Base-by-base conservation (phyloP, 2,113 vertebrate genomes). In the Sapajus apella region DNA sequence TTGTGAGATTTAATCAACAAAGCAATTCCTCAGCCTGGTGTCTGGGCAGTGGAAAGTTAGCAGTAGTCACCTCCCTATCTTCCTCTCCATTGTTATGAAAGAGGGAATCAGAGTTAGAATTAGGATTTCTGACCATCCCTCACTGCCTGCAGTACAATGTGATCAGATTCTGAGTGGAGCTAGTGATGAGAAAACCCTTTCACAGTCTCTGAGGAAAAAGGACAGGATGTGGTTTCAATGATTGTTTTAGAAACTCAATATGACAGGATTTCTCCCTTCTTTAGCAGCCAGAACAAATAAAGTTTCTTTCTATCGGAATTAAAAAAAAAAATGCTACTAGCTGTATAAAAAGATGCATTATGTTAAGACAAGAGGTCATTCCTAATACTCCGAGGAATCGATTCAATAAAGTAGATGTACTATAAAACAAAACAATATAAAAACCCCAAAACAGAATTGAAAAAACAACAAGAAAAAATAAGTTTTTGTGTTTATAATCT, bases 221-320 rank as follows among this genome's bases (percentile, higher is more conserved):
- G 50, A 86, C 79, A 96, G 90, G 94, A 96, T 96, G 55, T 89
- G 92, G 79, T 79, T 50, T 91, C 90, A 58, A 6, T 55, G 87
- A 95, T 85, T 81, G 20, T 90, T 95, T 97, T 90, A 70, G 30
- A 95, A 97, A 95, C 45, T 12, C 21, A 79, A 43, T 88, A 68
- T 93, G 56, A n/a, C 58, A 91, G 79, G 6, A 32, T 75, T 80
- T 73, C 68, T 47, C 94, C 79, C 77, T 93, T 96, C 27, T 86
- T 6, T 86, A 86, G 32, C 25, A 95, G 72, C 40, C 75, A 91
- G 72, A 93, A 92, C 52, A 97, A 97, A 96, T 79, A 96, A 90
- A 80, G 56, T 94, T 94, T 86, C 52, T 79, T 81, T 85, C 27
- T 32, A 75, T 87, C 45, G 86, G 80, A 72, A 45, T 30, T 43